Evolutionary conservation across 2,888 invertebrate genomes (phyloP).

Genomic region (Epicampocera succincta): DNA sequence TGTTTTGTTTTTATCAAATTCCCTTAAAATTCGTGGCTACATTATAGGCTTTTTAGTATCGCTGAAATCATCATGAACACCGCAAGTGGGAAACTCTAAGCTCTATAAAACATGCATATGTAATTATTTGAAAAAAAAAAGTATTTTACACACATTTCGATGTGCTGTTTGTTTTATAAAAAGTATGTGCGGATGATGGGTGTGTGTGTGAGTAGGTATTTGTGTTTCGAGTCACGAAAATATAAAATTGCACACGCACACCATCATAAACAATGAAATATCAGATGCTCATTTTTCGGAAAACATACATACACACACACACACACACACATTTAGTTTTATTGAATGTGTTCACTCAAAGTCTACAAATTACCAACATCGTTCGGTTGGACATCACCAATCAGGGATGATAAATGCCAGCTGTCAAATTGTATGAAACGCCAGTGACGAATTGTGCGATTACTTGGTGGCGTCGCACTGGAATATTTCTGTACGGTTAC

Average conservation of each 20-base stretch:
- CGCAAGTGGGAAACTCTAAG: slow-evolving; percentile 25
- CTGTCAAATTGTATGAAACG: too few species aligned
- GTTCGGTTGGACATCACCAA: too few species aligned
- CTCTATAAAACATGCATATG: not conserved
- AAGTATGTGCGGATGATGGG: too few species aligned
- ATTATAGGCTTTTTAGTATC: not conserved
- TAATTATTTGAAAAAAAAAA: slow-evolving; percentile 46
- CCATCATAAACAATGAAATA: too few species aligned
- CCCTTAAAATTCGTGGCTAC: too few species aligned
- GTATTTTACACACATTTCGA: slow-evolving; percentile 51
- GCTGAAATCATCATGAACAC: not conserved
- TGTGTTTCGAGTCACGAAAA: slow-evolving; percentile 39
- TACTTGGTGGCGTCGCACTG: too few species aligned
- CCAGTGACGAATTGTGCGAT: too few species aligned
- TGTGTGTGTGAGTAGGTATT: too few species aligned
- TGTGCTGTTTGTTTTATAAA: slow-evolving; percentile 14
- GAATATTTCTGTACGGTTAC: too few species aligned
- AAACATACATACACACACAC: not conserved
- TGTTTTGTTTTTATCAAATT: too few species aligned
- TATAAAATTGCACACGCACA: not conserved
- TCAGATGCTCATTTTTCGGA: not conserved
- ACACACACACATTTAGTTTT: not conserved
- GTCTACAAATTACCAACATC: slow-evolving; percentile 11
- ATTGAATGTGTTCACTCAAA: slow-evolving; percentile 8
- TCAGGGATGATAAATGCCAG: too few species aligned